Base-by-base conservation (phyloP, 2,113 vertebrate genomes). In the Myocastor coypus region DNA sequence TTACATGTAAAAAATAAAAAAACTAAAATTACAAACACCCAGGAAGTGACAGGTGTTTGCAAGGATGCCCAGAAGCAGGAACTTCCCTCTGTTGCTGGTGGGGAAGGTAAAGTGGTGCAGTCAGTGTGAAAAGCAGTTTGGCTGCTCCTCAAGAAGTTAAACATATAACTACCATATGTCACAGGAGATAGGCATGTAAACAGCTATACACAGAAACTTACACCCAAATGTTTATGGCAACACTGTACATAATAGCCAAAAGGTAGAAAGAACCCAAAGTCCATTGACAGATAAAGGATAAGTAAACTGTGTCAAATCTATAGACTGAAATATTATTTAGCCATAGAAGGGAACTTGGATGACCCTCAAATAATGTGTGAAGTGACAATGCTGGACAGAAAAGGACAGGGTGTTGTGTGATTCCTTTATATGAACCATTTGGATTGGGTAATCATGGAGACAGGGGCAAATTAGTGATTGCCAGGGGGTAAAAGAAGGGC, bases 101-200 rank as follows among this genome's bases (percentile, higher is more conserved):
- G 57, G 57, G 88, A 52, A 82, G 83, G 34, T 85, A 89, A 83
- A 64, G 69, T 66, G 52, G 24, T 50, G 46, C 3, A 66, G 77
- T 78, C 46, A 1, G 71, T 61, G 68, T 87, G 84, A 94, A 63
- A 86, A 85, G 17, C 20, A 75, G 24, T 81, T 88, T n/a, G 57
- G 42, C 82, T 87, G 59, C 61, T 87, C 81, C 92, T 91, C 52
- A 55, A 52, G 57, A 95, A 87, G 66, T 50, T 78, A 94, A 89
- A 52, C 9, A 42, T 28, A 52, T 17, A 92, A 83, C 91, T 89
- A 78, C 28, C 28, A 89, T 71, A 89, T 71, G 89, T 81, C 34
- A 66, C 3, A 55, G 37, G 6, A 32, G 10, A 89, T 63, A 90
- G 85, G 86, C 73, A 83, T 83, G 34, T 83, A 92, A 83, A 89